phyloP scores from a whole-genome alignment of 1,140 invertebrate species.

The Bacillus rossius region DNA sequence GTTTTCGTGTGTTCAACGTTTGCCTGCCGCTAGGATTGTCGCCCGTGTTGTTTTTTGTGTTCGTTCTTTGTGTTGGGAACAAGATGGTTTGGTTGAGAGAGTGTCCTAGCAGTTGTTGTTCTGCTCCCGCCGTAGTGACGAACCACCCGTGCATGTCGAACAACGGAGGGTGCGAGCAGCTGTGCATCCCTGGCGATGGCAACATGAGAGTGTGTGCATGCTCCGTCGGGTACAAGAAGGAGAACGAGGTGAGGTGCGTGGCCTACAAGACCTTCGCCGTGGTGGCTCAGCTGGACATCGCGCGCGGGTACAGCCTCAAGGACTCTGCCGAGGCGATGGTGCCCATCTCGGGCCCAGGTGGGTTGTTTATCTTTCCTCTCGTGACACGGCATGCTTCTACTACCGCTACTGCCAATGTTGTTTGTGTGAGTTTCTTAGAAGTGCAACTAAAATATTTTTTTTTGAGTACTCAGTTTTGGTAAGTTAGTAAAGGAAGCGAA shows the following conservation, averaged over 20 bases:
- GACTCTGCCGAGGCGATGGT: conserved; percentile 89
- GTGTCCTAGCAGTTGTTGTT: too few relatives aligned
- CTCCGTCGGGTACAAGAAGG: conserved; percentile 78
- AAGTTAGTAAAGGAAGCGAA: too few relatives aligned
- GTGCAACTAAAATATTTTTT: too few relatives aligned
- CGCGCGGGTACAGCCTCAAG: conserved; percentile 80
- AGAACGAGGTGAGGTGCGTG: conserved; percentile 70
- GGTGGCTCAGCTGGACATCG: conserved; percentile 82
- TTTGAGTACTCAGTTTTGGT: too few relatives aligned
- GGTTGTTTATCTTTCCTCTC: neutral
- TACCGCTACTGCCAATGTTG: too few relatives aligned
- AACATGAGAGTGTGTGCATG: conserved; percentile 75
- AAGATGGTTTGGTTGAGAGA: too few relatives aligned
- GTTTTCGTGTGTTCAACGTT: too few relatives aligned
- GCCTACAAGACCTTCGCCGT: conserved; percentile 87
- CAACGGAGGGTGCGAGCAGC: conserved; percentile 90
- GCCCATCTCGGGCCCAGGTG: conserved; percentile 78
- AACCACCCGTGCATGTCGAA: conserved; percentile 80
- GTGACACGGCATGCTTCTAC: too few relatives aligned
- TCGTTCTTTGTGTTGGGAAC: conserved; percentile 20
- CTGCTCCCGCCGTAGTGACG: conserved; percentile 47
- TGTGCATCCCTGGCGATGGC: conserved; percentile 77
- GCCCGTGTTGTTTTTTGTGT: too few relatives aligned
- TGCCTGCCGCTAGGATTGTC: too few relatives aligned
- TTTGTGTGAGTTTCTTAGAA: too few relatives aligned